Conservation (phyloP, 2,113 vertebrate species). For the Zapus hudsonius region DNA sequence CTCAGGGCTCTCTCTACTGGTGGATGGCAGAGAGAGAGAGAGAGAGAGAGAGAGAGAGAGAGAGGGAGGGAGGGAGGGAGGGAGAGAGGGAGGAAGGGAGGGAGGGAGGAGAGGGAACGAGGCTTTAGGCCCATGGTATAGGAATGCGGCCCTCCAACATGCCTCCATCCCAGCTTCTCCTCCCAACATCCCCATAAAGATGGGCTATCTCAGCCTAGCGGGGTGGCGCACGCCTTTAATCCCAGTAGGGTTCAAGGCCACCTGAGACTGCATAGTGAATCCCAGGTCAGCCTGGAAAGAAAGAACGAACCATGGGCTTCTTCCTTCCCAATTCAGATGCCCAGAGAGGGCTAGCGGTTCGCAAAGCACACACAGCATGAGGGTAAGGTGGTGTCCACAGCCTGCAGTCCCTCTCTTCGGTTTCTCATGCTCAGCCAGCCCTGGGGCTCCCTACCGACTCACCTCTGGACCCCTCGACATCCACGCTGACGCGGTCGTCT, state of each 20-base stretch:
- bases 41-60: too few relatives aligned
- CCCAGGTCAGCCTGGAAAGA: too few relatives aligned
- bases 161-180: neutral
- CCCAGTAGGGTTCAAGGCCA: too few relatives aligned
- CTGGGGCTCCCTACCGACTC: neutral
- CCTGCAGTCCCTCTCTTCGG: accelerated
- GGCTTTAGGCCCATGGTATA: accelerated
- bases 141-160: accelerated
- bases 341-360: neutral
- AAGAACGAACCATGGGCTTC: too few relatives aligned
- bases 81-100: too few relatives aligned
- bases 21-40: too few relatives aligned
- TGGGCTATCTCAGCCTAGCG: too few relatives aligned
- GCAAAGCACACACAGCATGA: neutral
- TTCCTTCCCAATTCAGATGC: neutral
- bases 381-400: accelerated
- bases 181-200: neutral
- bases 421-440: accelerated
- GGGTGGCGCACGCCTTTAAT: too few relatives aligned
- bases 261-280: too few relatives aligned
- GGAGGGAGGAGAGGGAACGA: neutral
- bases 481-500: slow-evolving; percentile 89
- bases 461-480: slow-evolving; percentile 91
- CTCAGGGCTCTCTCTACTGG: slow-evolving; percentile 44
- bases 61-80: too few relatives aligned